phyloP scores from a whole-genome alignment of 1,140 invertebrate species.

The Drosophila ironensis region DNA sequence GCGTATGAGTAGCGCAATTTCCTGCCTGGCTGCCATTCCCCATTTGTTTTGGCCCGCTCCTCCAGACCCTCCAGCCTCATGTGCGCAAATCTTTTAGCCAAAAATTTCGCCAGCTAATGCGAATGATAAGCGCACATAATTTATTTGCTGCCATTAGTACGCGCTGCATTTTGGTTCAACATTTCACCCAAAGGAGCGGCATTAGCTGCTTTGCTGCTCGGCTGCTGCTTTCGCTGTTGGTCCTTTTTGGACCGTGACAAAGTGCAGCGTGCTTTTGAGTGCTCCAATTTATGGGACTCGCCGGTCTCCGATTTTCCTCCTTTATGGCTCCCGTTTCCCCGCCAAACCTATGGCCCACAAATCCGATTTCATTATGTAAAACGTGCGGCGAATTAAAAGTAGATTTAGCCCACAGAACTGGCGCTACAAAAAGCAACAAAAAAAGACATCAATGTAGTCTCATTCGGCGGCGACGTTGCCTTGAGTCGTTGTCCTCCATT shows the following conservation, averaged over 20 bases:
- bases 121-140: constrained; percentile 74
- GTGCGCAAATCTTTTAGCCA: constrained; percentile 63
- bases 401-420: constrained; percentile 57
- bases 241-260: constrained; percentile 34
- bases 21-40: constrained; percentile 51
- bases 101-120: constrained; percentile 69
- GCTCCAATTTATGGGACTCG: constrained; percentile 48
- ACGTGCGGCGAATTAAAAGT: constrained; percentile 73
- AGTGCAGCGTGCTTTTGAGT: constrained; percentile 46
- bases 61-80: neutral
- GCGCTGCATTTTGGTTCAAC: constrained; percentile 58
- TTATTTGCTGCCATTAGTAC: constrained; percentile 70
- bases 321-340: neutral
- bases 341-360: constrained; percentile 52
- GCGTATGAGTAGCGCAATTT: constrained; percentile 75
- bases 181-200: constrained; percentile 47
- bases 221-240: too few relatives aligned
- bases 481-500: constrained; percentile 45
- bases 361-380: constrained; percentile 78
- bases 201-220: neutral
- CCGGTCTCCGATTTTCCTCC: neutral
- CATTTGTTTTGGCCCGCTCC: constrained; percentile 22
- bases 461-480: too few relatives aligned
- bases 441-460: constrained; percentile 45
- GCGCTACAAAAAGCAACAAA: too few relatives aligned